phyloP scores from a whole-genome alignment of 2,113 vertebrate genomes.

The Sorex fumeus region DNA sequence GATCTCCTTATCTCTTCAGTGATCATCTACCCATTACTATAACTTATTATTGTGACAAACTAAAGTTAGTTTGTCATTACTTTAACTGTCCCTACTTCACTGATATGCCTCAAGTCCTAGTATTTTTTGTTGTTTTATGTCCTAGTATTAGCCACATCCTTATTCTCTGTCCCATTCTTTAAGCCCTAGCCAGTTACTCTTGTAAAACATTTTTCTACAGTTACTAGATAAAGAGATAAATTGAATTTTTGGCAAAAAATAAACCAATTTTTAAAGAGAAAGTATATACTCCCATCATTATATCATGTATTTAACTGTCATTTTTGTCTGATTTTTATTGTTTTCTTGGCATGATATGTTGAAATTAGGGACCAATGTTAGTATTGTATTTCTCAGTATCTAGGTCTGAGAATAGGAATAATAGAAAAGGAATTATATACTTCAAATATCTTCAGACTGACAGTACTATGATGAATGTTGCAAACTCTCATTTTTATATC shows the following conservation, averaged over 20 bases:
- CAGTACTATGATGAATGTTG: neutral
- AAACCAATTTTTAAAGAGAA: conserved; percentile 49
- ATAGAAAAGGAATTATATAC: neutral
- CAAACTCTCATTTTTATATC: conserved; percentile 6
- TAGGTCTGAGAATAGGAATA: neutral
- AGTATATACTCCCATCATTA: conserved; percentile 6
- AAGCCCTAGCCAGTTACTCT: neutral
- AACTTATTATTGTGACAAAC: no score
- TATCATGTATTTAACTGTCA: neutral
- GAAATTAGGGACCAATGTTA: conserved; percentile 2
- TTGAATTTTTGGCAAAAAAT: conserved; percentile 44
- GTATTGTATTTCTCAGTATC: neutral
- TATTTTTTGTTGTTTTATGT: no score
- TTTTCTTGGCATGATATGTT: conserved; percentile 15
- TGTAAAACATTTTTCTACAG: neutral
- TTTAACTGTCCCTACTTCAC: neutral
- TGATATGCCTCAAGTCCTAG: neutral
- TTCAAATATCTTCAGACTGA: conserved; percentile 19
- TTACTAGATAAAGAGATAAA: neutral
- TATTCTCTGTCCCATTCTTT: conserved; percentile 1
- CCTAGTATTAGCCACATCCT: conserved; percentile 19
- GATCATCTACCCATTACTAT: neutral
- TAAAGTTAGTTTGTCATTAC: neutral
- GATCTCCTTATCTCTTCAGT: conserved; percentile 27
- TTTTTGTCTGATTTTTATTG: conserved; percentile 40